These are phyloP conservation scores for Xestobium rufovillosum DNA, from an alignment of 2,888 invertebrate genomes.

Conservation along the genomic window DNA sequence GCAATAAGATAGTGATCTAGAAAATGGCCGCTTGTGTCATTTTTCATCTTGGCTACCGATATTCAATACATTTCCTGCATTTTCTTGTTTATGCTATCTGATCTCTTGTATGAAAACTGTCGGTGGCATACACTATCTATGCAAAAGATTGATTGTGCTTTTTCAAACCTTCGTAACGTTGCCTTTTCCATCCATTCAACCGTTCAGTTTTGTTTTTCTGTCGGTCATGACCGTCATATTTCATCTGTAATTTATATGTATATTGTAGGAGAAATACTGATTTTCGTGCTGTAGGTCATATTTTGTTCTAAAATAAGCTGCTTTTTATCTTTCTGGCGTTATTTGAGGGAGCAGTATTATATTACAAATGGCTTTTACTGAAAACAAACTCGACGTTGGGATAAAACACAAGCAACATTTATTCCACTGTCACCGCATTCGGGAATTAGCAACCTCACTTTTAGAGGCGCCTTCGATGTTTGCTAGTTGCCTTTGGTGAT, in stretches of 20 bases:
- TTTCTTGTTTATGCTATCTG: conserved; percentile 8
- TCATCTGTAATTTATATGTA: conserved; percentile 15
- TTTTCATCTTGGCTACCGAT: conserved; percentile 14
- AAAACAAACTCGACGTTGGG: too few species aligned
- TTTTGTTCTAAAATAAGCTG: too few species aligned
- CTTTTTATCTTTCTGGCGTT: too few species aligned
- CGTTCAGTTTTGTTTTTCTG: conserved; percentile 14
- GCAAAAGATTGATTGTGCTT: conserved; percentile 16
- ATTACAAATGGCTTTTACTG: too few species aligned
- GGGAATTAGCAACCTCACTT: too few species aligned
- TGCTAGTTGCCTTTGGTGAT: too few species aligned
- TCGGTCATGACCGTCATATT: conserved; percentile 13
- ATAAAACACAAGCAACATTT: too few species aligned
- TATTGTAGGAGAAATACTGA: conserved; percentile 10
- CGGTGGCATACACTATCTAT: conserved; percentile 3
- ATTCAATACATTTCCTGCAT: conserved; percentile 15
- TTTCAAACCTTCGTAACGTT: conserved; percentile 12
- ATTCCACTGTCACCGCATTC: too few species aligned
- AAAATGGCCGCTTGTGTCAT: conserved; percentile 12
- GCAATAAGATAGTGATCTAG: too few species aligned
- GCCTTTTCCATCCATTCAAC: conserved; percentile 13
- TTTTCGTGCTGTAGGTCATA: too few species aligned
- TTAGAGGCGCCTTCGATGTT: too few species aligned
- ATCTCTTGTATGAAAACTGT: conserved; percentile 8
- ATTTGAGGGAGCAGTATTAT: too few species aligned